These are phyloP conservation scores for Riptortus pedestris DNA, from an alignment of 1,140 invertebrate genomes.

Conservation along the genomic window DNA sequence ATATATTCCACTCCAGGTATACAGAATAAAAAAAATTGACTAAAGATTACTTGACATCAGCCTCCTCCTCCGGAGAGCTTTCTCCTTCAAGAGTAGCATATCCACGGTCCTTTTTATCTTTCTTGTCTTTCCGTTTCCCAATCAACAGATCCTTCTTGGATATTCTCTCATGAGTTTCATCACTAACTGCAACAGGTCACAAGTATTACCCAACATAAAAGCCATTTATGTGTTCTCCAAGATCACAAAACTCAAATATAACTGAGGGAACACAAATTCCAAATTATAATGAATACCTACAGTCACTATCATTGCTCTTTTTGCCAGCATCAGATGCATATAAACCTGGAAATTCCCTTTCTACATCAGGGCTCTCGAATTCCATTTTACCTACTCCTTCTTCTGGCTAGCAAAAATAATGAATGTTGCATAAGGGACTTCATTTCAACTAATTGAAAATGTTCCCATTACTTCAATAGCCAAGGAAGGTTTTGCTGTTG, in stretches of 20 bases:
- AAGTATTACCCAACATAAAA: conserved; percentile 24
- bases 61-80: conserved; percentile 80
- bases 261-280: too few species aligned
- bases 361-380: conserved; percentile 80
- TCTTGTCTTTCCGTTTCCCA: conserved; percentile 65
- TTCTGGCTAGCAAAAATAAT: too few species aligned
- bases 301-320: conserved; percentile 71
- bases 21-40: background rate
- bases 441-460: too few species aligned
- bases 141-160: conserved; percentile 60
- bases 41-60: conserved; percentile 61
- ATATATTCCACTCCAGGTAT: background rate
- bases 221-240: conserved; percentile 14
- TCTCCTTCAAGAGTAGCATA: conserved; percentile 87
- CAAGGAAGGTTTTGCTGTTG: too few species aligned
- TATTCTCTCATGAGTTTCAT: conserved; percentile 61
- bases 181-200: conserved; percentile 53
- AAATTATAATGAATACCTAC: conserved; percentile 45
- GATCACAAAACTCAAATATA: background rate
- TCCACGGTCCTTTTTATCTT: conserved; percentile 70
- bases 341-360: conserved; percentile 80
- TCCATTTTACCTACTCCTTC: conserved; percentile 50
- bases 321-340: conserved; percentile 67
- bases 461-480: too few species aligned
- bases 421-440: too few species aligned